Conservation (phyloP, 2,113 vertebrate species). For the Ia io region DNA sequence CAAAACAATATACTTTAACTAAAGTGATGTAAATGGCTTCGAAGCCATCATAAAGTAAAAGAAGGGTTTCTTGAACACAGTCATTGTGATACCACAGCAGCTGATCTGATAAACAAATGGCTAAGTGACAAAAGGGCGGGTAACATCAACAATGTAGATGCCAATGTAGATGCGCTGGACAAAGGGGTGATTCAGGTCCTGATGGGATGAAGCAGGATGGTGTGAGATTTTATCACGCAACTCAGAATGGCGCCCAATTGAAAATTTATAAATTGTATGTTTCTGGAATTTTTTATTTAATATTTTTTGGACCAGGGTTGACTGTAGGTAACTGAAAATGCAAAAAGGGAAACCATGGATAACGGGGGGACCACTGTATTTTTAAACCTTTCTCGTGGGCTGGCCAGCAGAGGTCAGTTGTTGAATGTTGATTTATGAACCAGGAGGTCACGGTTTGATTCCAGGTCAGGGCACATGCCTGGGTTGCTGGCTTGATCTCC, state of each 20-base stretch:
- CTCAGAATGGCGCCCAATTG: not conserved
- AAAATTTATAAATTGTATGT: not conserved
- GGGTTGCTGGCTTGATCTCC: no score
- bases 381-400: not conserved
- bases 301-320: no score
- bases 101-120: not conserved
- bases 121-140: accelerated
- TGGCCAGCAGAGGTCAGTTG: no score
- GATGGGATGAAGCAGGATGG: no score
- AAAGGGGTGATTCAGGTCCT: no score
- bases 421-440: no score
- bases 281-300: not conserved
- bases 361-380: not conserved
- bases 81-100: not conserved
- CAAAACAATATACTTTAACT: not conserved
- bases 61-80: no score
- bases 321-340: not conserved
- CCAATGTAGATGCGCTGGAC: accelerated
- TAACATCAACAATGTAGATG: accelerated
- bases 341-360: no score
- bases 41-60: not conserved
- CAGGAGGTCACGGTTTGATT: no score
- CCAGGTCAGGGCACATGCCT: no score
- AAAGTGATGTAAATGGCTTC: no score
- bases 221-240: not conserved